Evolutionary conservation across 2,888 invertebrate species (phyloP).

Genomic region (Acanthacorydalis orientalis): DNA sequence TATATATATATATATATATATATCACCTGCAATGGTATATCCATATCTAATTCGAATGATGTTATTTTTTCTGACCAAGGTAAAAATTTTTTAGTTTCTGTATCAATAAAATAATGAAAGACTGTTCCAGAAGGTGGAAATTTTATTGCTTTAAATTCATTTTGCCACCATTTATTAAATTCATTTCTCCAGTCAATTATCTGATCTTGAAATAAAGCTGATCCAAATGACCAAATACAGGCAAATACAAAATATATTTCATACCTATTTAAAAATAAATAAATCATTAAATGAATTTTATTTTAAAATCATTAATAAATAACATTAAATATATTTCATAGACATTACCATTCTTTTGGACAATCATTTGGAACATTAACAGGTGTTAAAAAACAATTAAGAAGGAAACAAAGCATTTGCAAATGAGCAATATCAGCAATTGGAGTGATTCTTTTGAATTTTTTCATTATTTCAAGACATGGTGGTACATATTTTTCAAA

Average conservation of each 20-base stretch:
- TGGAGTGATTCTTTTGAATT: slow-evolving; percentile 80
- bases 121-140: slow-evolving; percentile 72
- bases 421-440: slow-evolving; percentile 81
- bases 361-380: slow-evolving; percentile 71
- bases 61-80: slow-evolving; percentile 76
- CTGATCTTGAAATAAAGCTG: slow-evolving; percentile 80
- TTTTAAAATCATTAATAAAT: too few relatives aligned
- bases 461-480: slow-evolving; percentile 56
- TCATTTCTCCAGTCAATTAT: slow-evolving; percentile 82
- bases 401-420: slow-evolving; percentile 69
- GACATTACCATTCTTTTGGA: slow-evolving; percentile 66
- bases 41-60: slow-evolving; percentile 67
- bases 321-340: neutral
- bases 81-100: slow-evolving; percentile 65
- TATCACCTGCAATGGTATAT: slow-evolving; percentile 67
- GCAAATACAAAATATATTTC: slow-evolving; percentile 88
- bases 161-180: slow-evolving; percentile 88
- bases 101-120: slow-evolving; percentile 80
- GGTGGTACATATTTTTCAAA: slow-evolving; percentile 89
- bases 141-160: slow-evolving; percentile 81
- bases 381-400: slow-evolving; percentile 71
- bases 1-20: too few relatives aligned
- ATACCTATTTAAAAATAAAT: slow-evolving; percentile 31
- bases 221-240: slow-evolving; percentile 87
- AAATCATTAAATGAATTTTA: too few relatives aligned